phyloP scores from a whole-genome alignment of 2,113 vertebrate species.

The Pterocles burchelli region DNA sequence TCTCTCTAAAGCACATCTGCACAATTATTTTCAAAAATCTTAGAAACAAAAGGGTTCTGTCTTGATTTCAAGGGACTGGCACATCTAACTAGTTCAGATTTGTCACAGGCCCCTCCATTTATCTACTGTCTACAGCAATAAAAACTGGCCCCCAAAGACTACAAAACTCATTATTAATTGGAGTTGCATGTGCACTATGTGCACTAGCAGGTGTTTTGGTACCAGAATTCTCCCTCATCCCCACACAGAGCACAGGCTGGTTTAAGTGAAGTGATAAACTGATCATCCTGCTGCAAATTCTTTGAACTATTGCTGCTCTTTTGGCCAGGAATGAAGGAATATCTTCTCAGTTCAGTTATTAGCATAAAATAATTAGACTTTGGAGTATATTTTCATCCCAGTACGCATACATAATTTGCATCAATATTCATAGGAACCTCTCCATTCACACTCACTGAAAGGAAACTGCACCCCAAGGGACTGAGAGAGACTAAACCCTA shows the following conservation, averaged over 20 bases:
- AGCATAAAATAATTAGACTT: slow-evolving; percentile 65
- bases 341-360: slow-evolving; percentile 6
- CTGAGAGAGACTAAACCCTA: background rate
- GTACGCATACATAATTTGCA: background rate
- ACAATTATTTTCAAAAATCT: background rate
- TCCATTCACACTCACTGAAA: background rate
- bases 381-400: background rate
- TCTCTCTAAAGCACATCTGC: background rate
- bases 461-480: background rate
- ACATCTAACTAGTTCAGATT: background rate
- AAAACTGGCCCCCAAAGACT: background rate
- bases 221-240: background rate
- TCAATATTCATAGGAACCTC: background rate
- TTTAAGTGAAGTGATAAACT: slow-evolving; percentile 16
- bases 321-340: background rate
- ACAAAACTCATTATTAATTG: background rate
- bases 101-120: background rate
- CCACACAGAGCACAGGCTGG: background rate
- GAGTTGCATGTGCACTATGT: background rate
- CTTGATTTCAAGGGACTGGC: background rate
- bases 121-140: background rate
- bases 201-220: background rate
- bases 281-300: background rate
- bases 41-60: background rate
- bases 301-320: background rate